phyloP scores from a whole-genome alignment of 2,797 vertebrate genomes.

The Propithecus deckenii region DNA sequence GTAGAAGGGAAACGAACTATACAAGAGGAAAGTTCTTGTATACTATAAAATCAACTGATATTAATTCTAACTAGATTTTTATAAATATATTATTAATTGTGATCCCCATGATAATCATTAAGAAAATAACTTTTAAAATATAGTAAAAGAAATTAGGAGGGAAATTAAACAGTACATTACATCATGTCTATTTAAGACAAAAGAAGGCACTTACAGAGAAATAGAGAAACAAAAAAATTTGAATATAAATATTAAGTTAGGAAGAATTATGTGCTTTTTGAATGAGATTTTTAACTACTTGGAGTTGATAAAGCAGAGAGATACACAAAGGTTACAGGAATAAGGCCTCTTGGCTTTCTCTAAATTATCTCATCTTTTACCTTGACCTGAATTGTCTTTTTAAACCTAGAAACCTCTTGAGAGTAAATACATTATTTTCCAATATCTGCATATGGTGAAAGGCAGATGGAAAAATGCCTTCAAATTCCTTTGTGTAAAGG shows the following conservation, averaged over 20 bases:
- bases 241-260: neutral
- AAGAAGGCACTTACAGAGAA: neutral
- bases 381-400: neutral
- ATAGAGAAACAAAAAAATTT: neutral
- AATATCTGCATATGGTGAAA: neutral
- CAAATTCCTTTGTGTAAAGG: neutral
- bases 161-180: neutral
- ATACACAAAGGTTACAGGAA: neutral
- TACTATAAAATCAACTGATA: conserved; percentile 4
- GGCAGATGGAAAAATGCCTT: neutral
- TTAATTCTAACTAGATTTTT: neutral
- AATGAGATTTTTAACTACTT: conserved; percentile 8
- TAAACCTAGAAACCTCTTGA: conserved; percentile 19
- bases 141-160: neutral
- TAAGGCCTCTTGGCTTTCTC: neutral
- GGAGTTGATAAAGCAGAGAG: neutral
- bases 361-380: neutral
- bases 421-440: conserved; percentile 39
- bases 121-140: conserved; percentile 26
- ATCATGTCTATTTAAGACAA: neutral
- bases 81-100: conserved; percentile 31
- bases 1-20: neutral
- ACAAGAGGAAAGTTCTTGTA: neutral
- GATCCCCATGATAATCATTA: neutral
- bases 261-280: neutral